Percentiles rank a stretch among this genome's conserved stretches.
phyloP scores from a whole-genome alignment of 2,113 vertebrate genomes.

The Zapornia atra region DNA sequence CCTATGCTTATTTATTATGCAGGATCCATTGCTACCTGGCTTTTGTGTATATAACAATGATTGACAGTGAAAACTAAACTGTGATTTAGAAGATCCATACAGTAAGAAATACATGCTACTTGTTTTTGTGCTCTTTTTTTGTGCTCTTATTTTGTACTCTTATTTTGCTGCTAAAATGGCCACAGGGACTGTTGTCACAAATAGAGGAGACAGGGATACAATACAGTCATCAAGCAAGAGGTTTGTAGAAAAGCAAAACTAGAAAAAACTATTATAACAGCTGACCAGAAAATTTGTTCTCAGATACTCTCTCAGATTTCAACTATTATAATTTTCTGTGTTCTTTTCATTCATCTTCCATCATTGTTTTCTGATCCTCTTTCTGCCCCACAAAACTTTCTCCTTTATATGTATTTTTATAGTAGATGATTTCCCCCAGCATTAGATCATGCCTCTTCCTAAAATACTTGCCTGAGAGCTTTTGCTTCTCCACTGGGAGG shows the following conservation, averaged over 20 bases:
- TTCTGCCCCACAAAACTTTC: not conserved
- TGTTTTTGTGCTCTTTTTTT: too few relatives aligned
- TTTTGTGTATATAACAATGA: not conserved
- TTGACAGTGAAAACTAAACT: not conserved
- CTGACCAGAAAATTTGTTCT: not conserved
- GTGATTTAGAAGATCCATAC: not conserved
- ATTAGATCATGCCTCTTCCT: not conserved
- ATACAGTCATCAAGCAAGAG: not conserved
- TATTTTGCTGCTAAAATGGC: not conserved
- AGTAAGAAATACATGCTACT: not conserved
- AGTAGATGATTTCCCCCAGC: not conserved
- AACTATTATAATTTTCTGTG: not conserved
- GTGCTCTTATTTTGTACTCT: not conserved
- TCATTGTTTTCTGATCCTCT: not conserved
- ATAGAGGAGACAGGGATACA: not conserved
- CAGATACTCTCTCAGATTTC: not conserved
- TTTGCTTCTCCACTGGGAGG: not conserved
- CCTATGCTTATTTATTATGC: not conserved
- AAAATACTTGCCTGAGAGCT: constrained; percentile 3
- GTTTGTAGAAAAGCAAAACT: not conserved
- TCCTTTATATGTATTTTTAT: not conserved
- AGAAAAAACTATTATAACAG: not conserved
- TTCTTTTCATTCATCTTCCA: not conserved
- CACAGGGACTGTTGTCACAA: not conserved
- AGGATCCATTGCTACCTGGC: not conserved